Evolutionary conservation across 2,888 invertebrate species (phyloP).

Genomic region (Neoascia interrupta): DNA sequence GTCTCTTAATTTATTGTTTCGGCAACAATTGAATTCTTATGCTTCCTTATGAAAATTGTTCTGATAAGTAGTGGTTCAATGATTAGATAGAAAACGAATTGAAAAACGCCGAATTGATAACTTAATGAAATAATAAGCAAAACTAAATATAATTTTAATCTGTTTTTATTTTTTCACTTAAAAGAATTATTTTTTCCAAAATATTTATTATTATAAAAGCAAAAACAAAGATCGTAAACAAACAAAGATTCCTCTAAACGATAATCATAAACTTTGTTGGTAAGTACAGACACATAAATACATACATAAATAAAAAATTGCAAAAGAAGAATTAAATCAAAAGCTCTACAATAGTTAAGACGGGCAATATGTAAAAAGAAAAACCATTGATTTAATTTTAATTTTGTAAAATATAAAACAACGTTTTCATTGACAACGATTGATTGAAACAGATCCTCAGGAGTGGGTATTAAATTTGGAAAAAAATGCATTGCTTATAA

Average conservation of each 20-base stretch:
- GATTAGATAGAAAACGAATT: slow-evolving; percentile 46
- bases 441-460: slow-evolving; percentile 58
- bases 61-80: slow-evolving; percentile 18
- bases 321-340: neutral
- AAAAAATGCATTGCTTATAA: neutral
- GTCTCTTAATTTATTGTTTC: too few relatives aligned
- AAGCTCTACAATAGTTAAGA: too few relatives aligned
- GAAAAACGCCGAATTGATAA: slow-evolving; percentile 31
- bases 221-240: slow-evolving; percentile 1
- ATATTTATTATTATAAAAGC: too few relatives aligned
- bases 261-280: slow-evolving; percentile 44
- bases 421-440: slow-evolving; percentile 66
- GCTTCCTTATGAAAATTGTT: slow-evolving; percentile 17
- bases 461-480: slow-evolving; percentile 44
- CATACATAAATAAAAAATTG: neutral
- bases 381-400: slow-evolving; percentile 37
- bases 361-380: slow-evolving; percentile 34
- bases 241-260: slow-evolving; percentile 55
- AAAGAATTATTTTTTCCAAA: too few relatives aligned
- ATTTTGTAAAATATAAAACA: slow-evolving; percentile 46
- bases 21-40: neutral
- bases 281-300: neutral
- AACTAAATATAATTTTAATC: neutral
- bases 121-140: neutral
- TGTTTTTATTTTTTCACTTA: neutral